These are phyloP conservation scores for Plutella xylostella DNA, from an alignment of 2,888 invertebrate species.

Conservation along the genomic window DNA sequence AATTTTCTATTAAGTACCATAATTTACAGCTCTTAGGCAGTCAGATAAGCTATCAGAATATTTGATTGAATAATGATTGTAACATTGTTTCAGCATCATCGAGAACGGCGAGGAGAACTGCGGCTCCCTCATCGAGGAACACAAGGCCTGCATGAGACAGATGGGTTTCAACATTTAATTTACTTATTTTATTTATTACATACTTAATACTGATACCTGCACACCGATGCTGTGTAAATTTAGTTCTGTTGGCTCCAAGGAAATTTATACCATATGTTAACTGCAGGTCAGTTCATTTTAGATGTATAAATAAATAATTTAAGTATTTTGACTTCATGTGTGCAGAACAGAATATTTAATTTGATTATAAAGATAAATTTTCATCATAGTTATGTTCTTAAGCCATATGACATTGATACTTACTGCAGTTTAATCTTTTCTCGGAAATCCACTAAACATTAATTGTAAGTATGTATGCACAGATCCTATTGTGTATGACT, in stretches of 20 bases:
- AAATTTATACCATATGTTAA: background rate
- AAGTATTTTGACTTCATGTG: background rate
- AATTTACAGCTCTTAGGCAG: no score
- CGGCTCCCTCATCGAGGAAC: conserved; percentile 90
- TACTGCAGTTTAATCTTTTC: background rate
- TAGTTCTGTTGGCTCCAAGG: no score
- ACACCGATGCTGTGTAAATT: no score
- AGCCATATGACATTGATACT: no score
- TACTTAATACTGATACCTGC: no score
- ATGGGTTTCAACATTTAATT: conserved; percentile 94
- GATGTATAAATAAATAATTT: background rate
- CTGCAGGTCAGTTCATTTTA: background rate
- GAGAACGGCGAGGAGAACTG: conserved; percentile 95
- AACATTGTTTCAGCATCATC: conserved; percentile 84
- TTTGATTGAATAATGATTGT: no score
- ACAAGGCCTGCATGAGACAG: conserved; percentile 96
- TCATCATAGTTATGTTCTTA: background rate
- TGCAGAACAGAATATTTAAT: no score
- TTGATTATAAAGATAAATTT: no score
- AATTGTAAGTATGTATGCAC: no score
- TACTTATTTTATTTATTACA: background rate
- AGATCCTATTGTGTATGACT: no score
- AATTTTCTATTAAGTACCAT: no score
- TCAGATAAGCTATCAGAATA: no score
- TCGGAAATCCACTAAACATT: background rate